phyloP scores from a whole-genome alignment of 2,888 invertebrate genomes.

The Melinopterus prodromus region DNA sequence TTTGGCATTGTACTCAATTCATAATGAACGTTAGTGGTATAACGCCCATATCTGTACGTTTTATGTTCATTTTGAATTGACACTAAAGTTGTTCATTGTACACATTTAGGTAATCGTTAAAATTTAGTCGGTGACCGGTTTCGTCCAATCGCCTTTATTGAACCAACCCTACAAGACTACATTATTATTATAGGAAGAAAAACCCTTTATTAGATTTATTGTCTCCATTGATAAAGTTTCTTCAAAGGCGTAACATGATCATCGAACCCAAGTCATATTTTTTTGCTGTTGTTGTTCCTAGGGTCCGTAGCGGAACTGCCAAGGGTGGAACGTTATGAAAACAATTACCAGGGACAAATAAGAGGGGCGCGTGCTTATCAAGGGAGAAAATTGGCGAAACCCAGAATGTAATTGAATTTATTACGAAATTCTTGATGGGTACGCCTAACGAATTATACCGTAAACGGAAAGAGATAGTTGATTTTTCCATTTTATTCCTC shows the following conservation, averaged over 20 bases:
- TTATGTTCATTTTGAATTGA: too few relatives aligned
- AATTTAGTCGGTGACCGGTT: too few relatives aligned
- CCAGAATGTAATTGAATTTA: constrained; percentile 4
- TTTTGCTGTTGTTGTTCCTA: background rate
- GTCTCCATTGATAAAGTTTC: background rate
- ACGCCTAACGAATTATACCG: background rate
- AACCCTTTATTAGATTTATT: too few relatives aligned
- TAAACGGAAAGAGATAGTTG: background rate
- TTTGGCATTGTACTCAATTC: too few relatives aligned
- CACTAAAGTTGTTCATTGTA: too few relatives aligned
- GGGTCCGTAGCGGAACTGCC: background rate
- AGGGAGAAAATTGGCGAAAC: constrained; percentile 4
- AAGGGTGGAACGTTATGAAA: background rate
- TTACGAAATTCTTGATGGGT: background rate
- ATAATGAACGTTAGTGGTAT: too few relatives aligned
- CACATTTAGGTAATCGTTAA: too few relatives aligned
- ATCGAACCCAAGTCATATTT: background rate
- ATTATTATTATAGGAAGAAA: too few relatives aligned
- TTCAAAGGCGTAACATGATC: background rate
- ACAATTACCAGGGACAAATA: background rate
- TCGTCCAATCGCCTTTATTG: too few relatives aligned
- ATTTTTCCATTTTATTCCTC: background rate
- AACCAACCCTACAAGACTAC: too few relatives aligned
- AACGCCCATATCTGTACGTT: too few relatives aligned
- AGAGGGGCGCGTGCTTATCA: background rate